Evolutionary conservation across 1,140 invertebrate genomes (phyloP), one percentile per base, ranked within the genome.

Genomic region (Drosophila arawakana): DNA sequence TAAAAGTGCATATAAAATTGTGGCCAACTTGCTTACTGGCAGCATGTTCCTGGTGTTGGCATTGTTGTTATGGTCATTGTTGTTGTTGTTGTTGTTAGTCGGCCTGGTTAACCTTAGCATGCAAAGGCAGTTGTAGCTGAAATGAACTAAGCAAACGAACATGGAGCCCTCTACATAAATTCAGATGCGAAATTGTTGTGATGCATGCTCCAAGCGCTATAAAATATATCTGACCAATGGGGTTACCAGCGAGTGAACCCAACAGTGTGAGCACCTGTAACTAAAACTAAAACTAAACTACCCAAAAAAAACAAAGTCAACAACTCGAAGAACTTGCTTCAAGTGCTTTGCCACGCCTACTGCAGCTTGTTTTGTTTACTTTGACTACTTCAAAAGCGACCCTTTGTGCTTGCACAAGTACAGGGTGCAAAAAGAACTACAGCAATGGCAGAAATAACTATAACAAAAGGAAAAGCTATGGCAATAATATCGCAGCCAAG

Each of bases 181-280:
- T 76, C 61, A 34, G 71, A 65, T 78, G 66, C 66, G 62, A 41
- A 59, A 68, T 67, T 62, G 43, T 60, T 66, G 73, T 83, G 73
- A 69, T 80, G 83, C 80, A 88, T 88, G 80, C 69, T 80, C 77
- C 76, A 78, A 78, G 84, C 80, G 78, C 77, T 89, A 88, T 89
- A 89, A 88, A 89, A 86, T 82, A 82, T 89, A 88, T 88, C 62
- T 82, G 62, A 57, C 47, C 59, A 81, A 68, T 30, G 3, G 25
- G 25, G 25, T 1, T 30, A 30, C 25, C 3, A 30, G 4, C 6
- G 25, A 30, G 25, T 30, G 3, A 30, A 6, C 25, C 25, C 3
- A 6, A 30, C 25, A 30, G 25, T 30, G 25, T 30, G 25, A 30
- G 25, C 25, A 30, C 25, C 25, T 30, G 25, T 30, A 30, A 30